Conservation (phyloP, 2,797 vertebrate genomes). For the Eremophila alpestris region DNA sequence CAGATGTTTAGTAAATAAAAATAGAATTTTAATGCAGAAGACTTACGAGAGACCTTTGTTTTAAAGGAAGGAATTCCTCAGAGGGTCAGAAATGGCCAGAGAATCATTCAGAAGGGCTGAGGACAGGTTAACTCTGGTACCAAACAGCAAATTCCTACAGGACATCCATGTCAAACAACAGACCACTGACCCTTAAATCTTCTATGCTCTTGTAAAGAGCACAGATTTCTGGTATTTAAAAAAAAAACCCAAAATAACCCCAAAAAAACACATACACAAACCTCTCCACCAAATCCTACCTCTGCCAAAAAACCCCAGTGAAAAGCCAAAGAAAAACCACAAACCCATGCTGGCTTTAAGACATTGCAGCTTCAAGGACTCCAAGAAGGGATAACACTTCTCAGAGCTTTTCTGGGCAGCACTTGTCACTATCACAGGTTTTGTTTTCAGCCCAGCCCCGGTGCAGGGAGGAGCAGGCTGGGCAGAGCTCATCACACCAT, state of each 20-base stretch:
- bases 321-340: background rate
- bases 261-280: background rate
- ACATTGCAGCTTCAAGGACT: background rate
- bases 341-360: background rate
- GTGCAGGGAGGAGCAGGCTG: background rate
- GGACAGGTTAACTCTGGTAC: background rate
- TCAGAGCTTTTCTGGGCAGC: background rate
- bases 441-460: background rate
- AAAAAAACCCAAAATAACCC: too few species aligned
- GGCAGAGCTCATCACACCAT: background rate
- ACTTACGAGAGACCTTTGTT: background rate
- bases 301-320: background rate
- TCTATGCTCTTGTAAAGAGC: background rate
- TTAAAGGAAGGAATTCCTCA: background rate
- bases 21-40: background rate
- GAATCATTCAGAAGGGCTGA: background rate
- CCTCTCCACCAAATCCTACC: background rate
- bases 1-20: background rate
- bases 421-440: background rate
- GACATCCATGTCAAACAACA: background rate
- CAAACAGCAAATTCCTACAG: background rate
- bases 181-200: background rate
- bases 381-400: background rate
- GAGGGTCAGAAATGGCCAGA: background rate
- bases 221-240: background rate